Evolutionary conservation across 2,113 vertebrate genomes (phyloP), one percentile per base, ranked within the genome.

Genomic region (Procavia capensis): DNA sequence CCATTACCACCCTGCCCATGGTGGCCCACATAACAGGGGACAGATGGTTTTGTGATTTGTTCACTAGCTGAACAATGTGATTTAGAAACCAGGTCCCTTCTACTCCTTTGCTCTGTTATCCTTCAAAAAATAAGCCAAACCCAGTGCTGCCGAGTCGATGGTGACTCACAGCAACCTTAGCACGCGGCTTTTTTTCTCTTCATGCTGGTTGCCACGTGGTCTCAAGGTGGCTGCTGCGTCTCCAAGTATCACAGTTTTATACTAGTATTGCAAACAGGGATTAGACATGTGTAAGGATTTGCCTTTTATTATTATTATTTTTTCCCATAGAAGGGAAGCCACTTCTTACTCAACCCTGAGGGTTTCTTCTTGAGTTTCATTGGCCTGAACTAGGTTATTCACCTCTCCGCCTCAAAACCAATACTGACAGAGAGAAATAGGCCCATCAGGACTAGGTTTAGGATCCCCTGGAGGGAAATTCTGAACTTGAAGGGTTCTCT

Each of bases 351-450:
- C 81, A 90, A 75, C 17, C 43, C 74, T 88, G 5, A 10, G 45
- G 34, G 11, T 9, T 83, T 94, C 11, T 83, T n/a, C 39, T 54
- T 63, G 79, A 64, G 31, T 72, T 96, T 95, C n/a, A 59, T 59
- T n/a, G 34, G 39, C 17, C 36, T 86, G 36, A 82, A 68, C 16
- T 64, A 54, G 70, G 36, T 36, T 64, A 76, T 17, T 50, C 17
- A 84, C 11, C 39, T 6, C 27, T 76, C 36, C 43, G 45, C 2
- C 31, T 36, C 4, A 22, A 47, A 80, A 85, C 6, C 78, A 94
- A 64, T 88, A 36, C 79, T 82, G 85, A 47, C 8, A 88, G 47
- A 79, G 5, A 85, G 4, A 10, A 74, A n/a, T 59, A 34, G 39
- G 61, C 92, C 72, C 39, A 54, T 29, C 34, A 50, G 31, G 16